Percentiles rank a stretch among this genome's conserved stretches.
These are phyloP conservation scores for Beaufortia kweichowensis DNA, from an alignment of 2,113 vertebrate species.

Conservation along the genomic window DNA sequence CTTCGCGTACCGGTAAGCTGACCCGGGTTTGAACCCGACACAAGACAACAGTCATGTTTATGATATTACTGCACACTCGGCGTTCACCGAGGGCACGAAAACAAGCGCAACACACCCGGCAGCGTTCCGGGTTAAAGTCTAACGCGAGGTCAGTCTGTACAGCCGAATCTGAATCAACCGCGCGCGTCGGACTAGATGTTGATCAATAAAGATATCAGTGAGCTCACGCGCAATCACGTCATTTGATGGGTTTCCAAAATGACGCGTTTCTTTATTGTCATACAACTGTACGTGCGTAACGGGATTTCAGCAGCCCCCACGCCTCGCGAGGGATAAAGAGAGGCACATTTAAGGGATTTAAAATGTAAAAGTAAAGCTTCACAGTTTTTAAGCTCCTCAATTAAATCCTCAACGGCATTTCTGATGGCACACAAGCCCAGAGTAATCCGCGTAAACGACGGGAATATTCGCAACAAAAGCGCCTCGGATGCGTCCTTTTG, in stretches of 20 bases:
- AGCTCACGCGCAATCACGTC: too few relatives aligned
- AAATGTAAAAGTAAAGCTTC: slow-evolving; percentile 38
- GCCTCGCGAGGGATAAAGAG: slow-evolving; percentile 12
- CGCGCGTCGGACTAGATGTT: too few relatives aligned
- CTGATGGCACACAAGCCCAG: slow-evolving; percentile 58
- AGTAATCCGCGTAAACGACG: slow-evolving; percentile 72
- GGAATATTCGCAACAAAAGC: slow-evolving; percentile 69
- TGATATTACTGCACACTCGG: slow-evolving; percentile 54
- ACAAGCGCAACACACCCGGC: slow-evolving; percentile 14
- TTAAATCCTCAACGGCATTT: slow-evolving; percentile 61
- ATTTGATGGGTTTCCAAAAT: too few relatives aligned
- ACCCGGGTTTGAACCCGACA: slow-evolving; percentile 83
- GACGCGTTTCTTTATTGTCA: too few relatives aligned
- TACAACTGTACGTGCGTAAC: neutral
- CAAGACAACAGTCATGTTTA: slow-evolving; percentile 71
- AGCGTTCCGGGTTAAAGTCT: slow-evolving; percentile 56
- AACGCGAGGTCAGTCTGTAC: slow-evolving; percentile 20
- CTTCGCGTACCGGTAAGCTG: slow-evolving; percentile 73
- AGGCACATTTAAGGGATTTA: slow-evolving; percentile 40
- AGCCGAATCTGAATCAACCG: too few relatives aligned
- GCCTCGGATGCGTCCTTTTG: slow-evolving; percentile 69
- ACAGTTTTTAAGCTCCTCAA: slow-evolving; percentile 51
- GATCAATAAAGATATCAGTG: too few relatives aligned
- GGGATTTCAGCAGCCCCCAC: neutral
- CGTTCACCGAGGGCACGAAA: slow-evolving; percentile 45